Evolutionary conservation across 2,888 invertebrate genomes (phyloP).

Genomic region (Unio delphinus): DNA sequence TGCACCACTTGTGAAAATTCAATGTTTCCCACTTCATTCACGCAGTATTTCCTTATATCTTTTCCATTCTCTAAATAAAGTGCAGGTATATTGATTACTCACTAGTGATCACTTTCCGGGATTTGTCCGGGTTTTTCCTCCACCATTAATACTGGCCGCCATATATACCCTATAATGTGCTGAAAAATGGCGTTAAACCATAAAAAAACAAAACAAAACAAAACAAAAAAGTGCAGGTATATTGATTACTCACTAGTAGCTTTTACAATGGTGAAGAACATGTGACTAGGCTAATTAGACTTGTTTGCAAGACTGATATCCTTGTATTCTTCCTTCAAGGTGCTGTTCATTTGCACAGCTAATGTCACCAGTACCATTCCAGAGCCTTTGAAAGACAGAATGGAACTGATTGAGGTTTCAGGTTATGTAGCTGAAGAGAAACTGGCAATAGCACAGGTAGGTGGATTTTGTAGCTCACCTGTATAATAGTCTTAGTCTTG

Average conservation of each 20-base stretch:
- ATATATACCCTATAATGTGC: too few relatives aligned
- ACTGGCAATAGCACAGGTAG: slow-evolving; percentile 88
- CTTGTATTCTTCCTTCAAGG: slow-evolving; percentile 71
- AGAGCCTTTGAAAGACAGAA: slow-evolving; percentile 95
- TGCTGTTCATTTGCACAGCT: slow-evolving; percentile 98
- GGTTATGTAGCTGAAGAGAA: slow-evolving; percentile 99
- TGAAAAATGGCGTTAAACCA: too few relatives aligned
- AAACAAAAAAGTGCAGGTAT: too few relatives aligned
- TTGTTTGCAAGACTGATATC: not conserved
- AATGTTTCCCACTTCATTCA: too few relatives aligned
- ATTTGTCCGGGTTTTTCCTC: too few relatives aligned
- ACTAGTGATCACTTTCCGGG: too few relatives aligned
- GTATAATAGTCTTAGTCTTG: not conserved
- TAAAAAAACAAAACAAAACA: too few relatives aligned
- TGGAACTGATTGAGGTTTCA: slow-evolving; percentile 99
- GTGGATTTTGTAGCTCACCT: not conserved
- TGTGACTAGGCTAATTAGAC: not conserved
- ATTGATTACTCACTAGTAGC: not conserved
- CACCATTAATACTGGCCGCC: too few relatives aligned
- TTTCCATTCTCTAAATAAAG: too few relatives aligned
- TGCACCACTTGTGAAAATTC: too few relatives aligned
- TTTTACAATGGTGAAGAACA: not conserved
- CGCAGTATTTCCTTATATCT: too few relatives aligned
- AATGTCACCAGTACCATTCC: slow-evolving; percentile 96
- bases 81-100: too few relatives aligned